Base-by-base conservation (phyloP, 1,140 invertebrate species). In the Hypsibius dujardini region DNA sequence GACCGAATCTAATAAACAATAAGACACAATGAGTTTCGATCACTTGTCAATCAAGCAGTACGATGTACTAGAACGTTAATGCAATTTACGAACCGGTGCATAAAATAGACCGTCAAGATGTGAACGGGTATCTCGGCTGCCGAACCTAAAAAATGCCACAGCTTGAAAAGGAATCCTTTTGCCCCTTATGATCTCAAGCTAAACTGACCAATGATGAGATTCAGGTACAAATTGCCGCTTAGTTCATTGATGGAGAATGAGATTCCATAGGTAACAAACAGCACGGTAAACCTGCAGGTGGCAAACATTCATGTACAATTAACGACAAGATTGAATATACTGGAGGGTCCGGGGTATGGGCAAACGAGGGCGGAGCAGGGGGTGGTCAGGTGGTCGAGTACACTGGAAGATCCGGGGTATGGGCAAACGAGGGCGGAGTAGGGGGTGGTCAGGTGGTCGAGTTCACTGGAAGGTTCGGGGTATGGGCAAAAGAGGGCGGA, bases 221-320 rank as follows among this genome's bases (percentile, higher is more conserved):
- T 67, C 62, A 67, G 42, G 42, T 67, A 42, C 12, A 45, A 45
- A 42, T 42, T 67, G 12, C 62, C 62, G 62, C 42, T 67, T 3
- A 67, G 62, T 7, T 67, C 42, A 42, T 45, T 67, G 12, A 42
- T 67, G 12, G 62, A 67, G 62, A 67, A 67, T 12, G 62, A 67
- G 62, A 67, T 67, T 45, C 62, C 62, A 45, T 67, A 67, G 42
- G 12, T 15, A 3, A 67, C 62, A 45, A 67, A 67, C 12, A 67
- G 42, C 62, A 45, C 42, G 3, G 12, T 67, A 42, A 67, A 67
- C 62, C 62, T 67, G 12, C 12, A 12, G 62, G 45, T 28, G 28
- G 28, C 28, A 28, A 28, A 28, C 28, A 28, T 28, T 28, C 28
- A 28, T 28, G 28, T 28, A 28, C 28, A 28, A 28, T 28, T 28